These are phyloP conservation scores for Misgurnus anguillicaudatus DNA, from an alignment of 2,113 vertebrate genomes.

Conservation along the genomic window DNA sequence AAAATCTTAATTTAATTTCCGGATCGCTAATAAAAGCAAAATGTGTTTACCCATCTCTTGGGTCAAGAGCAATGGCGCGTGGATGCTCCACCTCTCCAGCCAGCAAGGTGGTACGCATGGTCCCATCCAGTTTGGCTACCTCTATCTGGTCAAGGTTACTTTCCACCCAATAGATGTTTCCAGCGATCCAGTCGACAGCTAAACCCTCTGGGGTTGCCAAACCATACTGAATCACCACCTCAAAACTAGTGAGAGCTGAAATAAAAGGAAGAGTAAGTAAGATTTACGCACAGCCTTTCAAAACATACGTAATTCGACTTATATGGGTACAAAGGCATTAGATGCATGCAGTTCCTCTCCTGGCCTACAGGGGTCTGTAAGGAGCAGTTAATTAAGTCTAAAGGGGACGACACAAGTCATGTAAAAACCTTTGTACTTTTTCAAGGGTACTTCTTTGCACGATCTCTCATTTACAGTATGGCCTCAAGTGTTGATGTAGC, in stretches of 20 bases:
- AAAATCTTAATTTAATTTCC: not conserved
- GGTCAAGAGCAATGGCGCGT: slow-evolving; percentile 91
- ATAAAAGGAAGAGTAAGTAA: not conserved
- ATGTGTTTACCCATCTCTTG: slow-evolving; percentile 85
- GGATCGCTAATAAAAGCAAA: not conserved
- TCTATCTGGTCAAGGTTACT: slow-evolving; percentile 99
- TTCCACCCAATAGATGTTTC: slow-evolving; percentile 99
- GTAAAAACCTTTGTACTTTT: no score
- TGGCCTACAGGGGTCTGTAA: no score
- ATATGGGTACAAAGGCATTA: no score
- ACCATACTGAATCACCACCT: slow-evolving; percentile 96
- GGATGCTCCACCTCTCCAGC: slow-evolving; percentile 96
- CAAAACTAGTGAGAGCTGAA: slow-evolving; percentile 91
- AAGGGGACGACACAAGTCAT: no score
- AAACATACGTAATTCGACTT: no score
- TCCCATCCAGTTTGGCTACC: slow-evolving; percentile 93
- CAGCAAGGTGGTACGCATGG: slow-evolving; percentile 92
- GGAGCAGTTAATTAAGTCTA: no score
- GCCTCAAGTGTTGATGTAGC: no score
- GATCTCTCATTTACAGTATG: no score
- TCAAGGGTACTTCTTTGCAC: no score
- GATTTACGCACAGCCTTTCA: no score
- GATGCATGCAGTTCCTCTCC: no score
- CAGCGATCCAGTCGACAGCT: slow-evolving; percentile 97
- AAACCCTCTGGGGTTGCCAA: slow-evolving; percentile 93